Evolutionary conservation across 2,113 vertebrate species (phyloP).

Genomic region (Tringa solitaria): DNA sequence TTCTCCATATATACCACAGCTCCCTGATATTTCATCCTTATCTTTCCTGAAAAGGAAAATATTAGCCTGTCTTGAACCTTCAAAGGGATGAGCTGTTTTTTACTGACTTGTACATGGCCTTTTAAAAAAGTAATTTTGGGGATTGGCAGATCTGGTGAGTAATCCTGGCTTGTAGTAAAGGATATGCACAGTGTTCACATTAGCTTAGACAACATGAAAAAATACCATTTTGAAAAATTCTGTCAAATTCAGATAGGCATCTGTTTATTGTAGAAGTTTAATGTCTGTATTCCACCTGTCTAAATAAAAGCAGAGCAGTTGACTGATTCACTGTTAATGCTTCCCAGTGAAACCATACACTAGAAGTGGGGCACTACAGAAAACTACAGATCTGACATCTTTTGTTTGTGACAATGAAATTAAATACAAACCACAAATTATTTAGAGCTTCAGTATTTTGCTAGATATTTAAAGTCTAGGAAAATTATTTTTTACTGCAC

Average conservation of each 20-base stretch:
- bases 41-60: slow-evolving; percentile 56
- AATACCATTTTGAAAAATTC: background rate
- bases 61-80: slow-evolving; percentile 54
- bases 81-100: slow-evolving; percentile 53
- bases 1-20: background rate
- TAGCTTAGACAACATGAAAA: slow-evolving; percentile 30
- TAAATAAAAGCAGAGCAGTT: slow-evolving; percentile 23
- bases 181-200: slow-evolving; percentile 1
- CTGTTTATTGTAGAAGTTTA: slow-evolving; percentile 3
- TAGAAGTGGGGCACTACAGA: background rate
- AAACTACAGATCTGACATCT: background rate
- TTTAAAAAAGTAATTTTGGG: slow-evolving; percentile 56
- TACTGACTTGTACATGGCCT: slow-evolving; percentile 40
- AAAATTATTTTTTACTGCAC: background rate
- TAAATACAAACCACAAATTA: background rate
- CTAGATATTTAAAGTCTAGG: background rate
- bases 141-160: slow-evolving; percentile 48
- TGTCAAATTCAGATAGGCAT: slow-evolving; percentile 19
- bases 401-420: background rate
- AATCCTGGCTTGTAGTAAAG: slow-evolving; percentile 42
- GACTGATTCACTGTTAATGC: slow-evolving; percentile 16
- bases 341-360: slow-evolving; percentile 12
- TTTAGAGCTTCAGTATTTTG: background rate
- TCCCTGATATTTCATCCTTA: slow-evolving; percentile 27
- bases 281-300: slow-evolving; percentile 17